Evolutionary conservation across 2,113 vertebrate genomes (phyloP).

Genomic region (Chionomys nivalis): DNA sequence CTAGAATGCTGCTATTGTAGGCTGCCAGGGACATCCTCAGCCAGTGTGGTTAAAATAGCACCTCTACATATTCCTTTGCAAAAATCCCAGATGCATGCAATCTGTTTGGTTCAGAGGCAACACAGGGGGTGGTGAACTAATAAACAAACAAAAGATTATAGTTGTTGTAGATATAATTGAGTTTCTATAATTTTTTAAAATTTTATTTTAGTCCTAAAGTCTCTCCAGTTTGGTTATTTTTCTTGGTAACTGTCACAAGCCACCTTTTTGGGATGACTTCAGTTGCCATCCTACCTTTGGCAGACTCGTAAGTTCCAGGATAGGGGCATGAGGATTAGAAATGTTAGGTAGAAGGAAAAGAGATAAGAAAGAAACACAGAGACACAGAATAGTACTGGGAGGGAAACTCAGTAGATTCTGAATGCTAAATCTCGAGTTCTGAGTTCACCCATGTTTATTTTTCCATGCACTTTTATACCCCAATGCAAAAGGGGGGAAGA

Average conservation of each 20-base stretch:
- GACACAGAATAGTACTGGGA: no score
- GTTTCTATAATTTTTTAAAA: not conserved
- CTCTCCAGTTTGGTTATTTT: slow-evolving; percentile 1
- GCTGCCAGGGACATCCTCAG: slow-evolving; percentile 14
- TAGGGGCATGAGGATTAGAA: no score
- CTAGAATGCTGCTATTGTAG: not conserved
- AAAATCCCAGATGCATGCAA: slow-evolving; percentile 3
- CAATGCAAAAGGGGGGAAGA: no score
- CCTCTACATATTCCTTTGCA: not conserved
- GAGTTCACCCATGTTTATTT: no score
- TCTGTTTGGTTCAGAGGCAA: not conserved
- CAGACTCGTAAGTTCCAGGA: no score
- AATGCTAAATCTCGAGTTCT: no score
- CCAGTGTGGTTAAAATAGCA: not conserved
- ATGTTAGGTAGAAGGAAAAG: no score
- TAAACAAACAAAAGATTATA: not conserved
- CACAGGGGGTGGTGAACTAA: not conserved
- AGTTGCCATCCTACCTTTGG: no score
- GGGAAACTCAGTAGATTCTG: no score
- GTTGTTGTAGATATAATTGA: not conserved
- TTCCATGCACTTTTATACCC: no score
- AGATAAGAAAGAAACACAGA: no score
- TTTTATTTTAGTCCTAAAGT: not conserved
- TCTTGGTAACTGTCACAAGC: not conserved
- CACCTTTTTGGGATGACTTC: no score